These are phyloP conservation scores for Callopanchax toddi DNA, from an alignment of 2,113 vertebrate species.

Conservation along the genomic window DNA sequence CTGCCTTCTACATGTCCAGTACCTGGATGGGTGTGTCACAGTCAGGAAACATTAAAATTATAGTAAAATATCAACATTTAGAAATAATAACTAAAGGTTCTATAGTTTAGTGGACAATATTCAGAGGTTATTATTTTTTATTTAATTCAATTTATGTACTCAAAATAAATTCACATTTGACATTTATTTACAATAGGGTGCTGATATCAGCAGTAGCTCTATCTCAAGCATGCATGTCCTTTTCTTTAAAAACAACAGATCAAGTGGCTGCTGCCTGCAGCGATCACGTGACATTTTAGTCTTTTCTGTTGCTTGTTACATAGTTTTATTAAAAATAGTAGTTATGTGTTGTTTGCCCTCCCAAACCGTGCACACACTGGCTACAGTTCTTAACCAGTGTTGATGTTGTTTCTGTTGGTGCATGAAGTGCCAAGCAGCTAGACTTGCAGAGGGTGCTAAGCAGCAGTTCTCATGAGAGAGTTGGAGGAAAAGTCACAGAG, in stretches of 20 bases:
- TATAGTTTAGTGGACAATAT: constrained; percentile 1
- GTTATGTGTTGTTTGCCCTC: neutral
- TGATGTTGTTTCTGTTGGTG: constrained; percentile 49
- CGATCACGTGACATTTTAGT: neutral
- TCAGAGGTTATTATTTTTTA: neutral
- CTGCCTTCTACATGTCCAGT: constrained; percentile 10
- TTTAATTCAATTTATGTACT: neutral
- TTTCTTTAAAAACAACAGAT: neutral
- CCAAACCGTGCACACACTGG: neutral
- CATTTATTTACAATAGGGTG: neutral
- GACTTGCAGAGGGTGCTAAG: constrained; percentile 71
- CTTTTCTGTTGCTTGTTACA: neutral
- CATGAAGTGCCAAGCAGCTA: constrained; percentile 27
- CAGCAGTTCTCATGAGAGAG: constrained; percentile 73
- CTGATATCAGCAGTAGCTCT: neutral
- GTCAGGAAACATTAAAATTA: neutral
- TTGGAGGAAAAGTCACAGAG: constrained; percentile 65
- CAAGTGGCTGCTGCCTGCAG: neutral
- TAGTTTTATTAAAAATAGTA: neutral
- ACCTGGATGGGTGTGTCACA: constrained; percentile 18
- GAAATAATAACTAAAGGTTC: neutral
- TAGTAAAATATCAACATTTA: neutral
- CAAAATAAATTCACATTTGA: neutral
- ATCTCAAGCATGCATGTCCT: neutral
- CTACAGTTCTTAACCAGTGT: constrained; percentile 12